Evolutionary conservation across 2,113 vertebrate genomes (phyloP), one percentile per base, ranked within the genome.

Genomic region (Vidua macroura): DNA sequence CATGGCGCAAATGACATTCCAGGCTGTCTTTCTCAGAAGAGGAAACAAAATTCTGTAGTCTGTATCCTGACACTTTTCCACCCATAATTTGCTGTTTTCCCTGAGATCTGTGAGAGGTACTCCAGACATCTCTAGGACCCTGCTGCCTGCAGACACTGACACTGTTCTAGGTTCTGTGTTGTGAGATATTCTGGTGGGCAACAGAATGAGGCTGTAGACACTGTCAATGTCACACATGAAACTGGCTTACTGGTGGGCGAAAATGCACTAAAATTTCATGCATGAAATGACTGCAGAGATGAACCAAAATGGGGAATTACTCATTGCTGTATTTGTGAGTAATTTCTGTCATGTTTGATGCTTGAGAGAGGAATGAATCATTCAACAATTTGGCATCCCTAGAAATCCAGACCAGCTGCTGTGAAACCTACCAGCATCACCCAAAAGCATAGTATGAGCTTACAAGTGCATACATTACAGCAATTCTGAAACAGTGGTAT

Each of bases 371-470:
- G 21, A 43, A 62, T 87, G 55, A 55, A 11, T 87, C 72, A 67
- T 76, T 77, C 39, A 20, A 21, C 51, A 77, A 23, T 73, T 44
- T 51, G 33, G 22, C 37, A 7, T 52, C 39, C 33, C 76, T 55
- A 67, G 51, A 94, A 92, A 95, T 69, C 37, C 58, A 93, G 16
- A 76, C 10, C 24, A 56, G 33, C n/a, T 88, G 22, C 59, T 60
- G 18, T 53, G 37, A 64, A 66, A 81, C 19, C 18, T 41, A 58
- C 37, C 46, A 88, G 81, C 55, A 76, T 35, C 51, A 91, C n/a
- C n/a, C 51, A 88, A 75, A 94, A 82, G 17, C 35, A 41, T 4
- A 18, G 7, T 21, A 44, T 49, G 31, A 90, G 16, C 64, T 88
- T 83, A 75, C 14, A 80, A 25, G 27, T 52, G 15, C 41, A 70